Percentiles rank a stretch among this genome's conserved stretches.
These are phyloP conservation scores for Pyrrhosoma nymphula DNA, from an alignment of 2,888 invertebrate species.

Conservation along the genomic window DNA sequence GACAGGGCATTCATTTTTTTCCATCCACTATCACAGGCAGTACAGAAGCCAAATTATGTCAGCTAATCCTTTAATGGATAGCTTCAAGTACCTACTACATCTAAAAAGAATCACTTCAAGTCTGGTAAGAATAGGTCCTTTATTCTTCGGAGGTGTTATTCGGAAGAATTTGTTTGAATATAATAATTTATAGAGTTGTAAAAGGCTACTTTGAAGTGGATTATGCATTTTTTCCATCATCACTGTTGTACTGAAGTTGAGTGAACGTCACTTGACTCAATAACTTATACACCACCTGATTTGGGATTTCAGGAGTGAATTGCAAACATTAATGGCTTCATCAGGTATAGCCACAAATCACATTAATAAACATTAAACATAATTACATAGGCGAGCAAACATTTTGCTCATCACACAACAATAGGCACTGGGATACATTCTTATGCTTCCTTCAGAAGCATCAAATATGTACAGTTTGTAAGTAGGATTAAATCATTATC, in stretches of 20 bases:
- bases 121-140: not conserved
- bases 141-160: not conserved
- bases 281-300: conserved; percentile 10
- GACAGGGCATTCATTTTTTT: too few species aligned
- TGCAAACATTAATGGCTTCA: not conserved
- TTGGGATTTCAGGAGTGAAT: not conserved
- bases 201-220: conserved; percentile 5
- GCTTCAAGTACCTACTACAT: too few species aligned
- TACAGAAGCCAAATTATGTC: too few species aligned
- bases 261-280: not conserved
- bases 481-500: not conserved
- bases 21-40: too few species aligned
- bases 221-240: not conserved
- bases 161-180: not conserved
- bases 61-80: too few species aligned
- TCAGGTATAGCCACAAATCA: conserved; percentile 18
- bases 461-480: conserved; percentile 17
- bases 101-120: not conserved
- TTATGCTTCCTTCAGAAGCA: not conserved
- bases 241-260: not conserved
- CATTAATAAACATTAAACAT: conserved; percentile 14
- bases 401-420: conserved; percentile 26
- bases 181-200: not conserved
- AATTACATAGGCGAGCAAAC: not conserved
- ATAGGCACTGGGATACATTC: conserved; percentile 24